Conservation (phyloP, 2,888 invertebrate species). For the Amaurobius ferox region DNA sequence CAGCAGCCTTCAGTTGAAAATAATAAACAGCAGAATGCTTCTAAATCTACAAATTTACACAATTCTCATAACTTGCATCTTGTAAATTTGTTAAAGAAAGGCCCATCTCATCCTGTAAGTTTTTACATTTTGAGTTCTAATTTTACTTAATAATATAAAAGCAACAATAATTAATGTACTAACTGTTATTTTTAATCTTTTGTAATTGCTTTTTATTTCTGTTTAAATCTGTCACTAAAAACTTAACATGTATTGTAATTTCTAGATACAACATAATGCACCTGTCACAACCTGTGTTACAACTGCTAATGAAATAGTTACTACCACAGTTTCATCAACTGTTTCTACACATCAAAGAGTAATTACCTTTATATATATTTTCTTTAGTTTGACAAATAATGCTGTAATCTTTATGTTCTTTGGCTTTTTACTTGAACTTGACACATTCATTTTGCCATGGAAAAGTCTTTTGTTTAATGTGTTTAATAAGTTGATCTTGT, state of each 20-base stretch:
- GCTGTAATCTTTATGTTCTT: no score
- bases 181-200: no score
- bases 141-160: no score
- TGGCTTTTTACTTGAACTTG: no score
- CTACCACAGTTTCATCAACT: slow-evolving; percentile 39
- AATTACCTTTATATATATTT: slow-evolving; percentile 16
- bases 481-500: no score
- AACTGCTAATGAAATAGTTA: slow-evolving; percentile 15
- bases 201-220: not conserved
- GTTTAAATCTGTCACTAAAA: not conserved
- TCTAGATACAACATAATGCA: no score
- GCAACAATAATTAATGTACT: no score
- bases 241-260: not conserved
- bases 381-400: no score
- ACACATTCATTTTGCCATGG: no score
- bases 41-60: no score
- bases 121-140: no score
- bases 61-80: slow-evolving; percentile 67
- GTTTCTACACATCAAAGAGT: slow-evolving; percentile 60
- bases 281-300: slow-evolving; percentile 25
- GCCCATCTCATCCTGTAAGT: slow-evolving; percentile 55
- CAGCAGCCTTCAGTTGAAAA: slow-evolving; percentile 63
- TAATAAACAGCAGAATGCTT: slow-evolving; percentile 61
- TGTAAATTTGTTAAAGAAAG: slow-evolving; percentile 71
- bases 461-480: no score